Conservation (phyloP, 1,140 invertebrate species). For the Drosophila saltans region DNA sequence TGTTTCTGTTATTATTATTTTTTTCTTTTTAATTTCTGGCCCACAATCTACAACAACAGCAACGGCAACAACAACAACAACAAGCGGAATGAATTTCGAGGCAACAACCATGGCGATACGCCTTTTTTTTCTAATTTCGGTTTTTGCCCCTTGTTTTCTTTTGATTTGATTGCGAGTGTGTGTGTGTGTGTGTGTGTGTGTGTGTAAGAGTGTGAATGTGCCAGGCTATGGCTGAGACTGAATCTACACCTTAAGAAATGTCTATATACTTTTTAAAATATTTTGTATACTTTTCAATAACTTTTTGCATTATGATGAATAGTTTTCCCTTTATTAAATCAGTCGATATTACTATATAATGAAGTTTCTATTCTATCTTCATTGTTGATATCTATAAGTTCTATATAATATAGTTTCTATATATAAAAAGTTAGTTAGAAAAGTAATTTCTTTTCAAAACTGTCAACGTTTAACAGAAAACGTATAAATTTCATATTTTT, state of each 20-base stretch:
- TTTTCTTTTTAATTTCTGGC: slow-evolving; percentile 31
- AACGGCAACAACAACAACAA: slow-evolving; percentile 37
- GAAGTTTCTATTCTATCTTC: too few species aligned
- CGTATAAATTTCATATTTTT: too few species aligned
- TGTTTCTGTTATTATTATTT: slow-evolving; percentile 14
- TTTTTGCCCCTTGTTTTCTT: slow-evolving; percentile 38
- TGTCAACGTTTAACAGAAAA: too few species aligned
- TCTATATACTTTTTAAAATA: too few species aligned
- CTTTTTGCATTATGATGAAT: too few species aligned
- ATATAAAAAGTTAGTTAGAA: too few species aligned
- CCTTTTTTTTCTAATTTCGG: slow-evolving; percentile 66
- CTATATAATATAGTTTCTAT: too few species aligned
- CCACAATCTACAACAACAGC: slow-evolving; percentile 50
- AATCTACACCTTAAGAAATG: slow-evolving; percentile 41
- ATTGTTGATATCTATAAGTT: too few species aligned
- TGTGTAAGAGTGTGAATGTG: slow-evolving; percentile 19
- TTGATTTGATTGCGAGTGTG: slow-evolving; percentile 12
- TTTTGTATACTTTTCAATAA: too few species aligned
- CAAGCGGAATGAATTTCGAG: slow-evolving; percentile 28
- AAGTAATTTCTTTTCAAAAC: too few species aligned
- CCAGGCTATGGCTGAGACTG: slow-evolving; percentile 15
- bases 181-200: neutral
- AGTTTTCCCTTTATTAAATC: too few species aligned
- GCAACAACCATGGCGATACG: slow-evolving; percentile 42
- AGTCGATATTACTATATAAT: too few species aligned